Percentiles rank a stretch among this genome's conserved stretches.
Evolutionary conservation across 2,113 vertebrate species (phyloP).

Genomic region (Poecile atricapillus): DNA sequence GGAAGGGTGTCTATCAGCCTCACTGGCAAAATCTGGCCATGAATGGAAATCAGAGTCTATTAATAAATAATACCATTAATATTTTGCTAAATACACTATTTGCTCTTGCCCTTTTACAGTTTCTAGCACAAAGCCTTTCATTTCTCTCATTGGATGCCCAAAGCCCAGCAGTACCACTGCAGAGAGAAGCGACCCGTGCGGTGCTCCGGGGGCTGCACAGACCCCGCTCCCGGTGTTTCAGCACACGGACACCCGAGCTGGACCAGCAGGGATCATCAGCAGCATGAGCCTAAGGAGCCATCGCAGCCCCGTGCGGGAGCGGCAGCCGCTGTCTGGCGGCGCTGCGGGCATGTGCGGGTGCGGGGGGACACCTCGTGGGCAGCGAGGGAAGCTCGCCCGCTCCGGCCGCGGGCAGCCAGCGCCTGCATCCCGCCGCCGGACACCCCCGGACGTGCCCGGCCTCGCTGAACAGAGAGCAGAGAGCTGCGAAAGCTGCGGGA

Average conservation of each 20-base stretch:
- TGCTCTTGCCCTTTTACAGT: neutral
- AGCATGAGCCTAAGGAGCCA: rapidly evolving
- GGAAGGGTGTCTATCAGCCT: neutral
- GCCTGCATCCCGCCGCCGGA: too few species aligned
- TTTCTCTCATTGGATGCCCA: neutral
- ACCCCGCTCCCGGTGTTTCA: rapidly evolving
- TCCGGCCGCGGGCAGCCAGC: neutral
- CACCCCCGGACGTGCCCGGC: rapidly evolving
- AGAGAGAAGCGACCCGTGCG: neutral
- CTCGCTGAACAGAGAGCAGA: neutral
- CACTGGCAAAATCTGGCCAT: rapidly evolving
- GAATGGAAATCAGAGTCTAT: neutral
- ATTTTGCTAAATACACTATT: neutral
- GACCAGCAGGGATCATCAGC: rapidly evolving
- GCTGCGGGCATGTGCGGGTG: neutral
- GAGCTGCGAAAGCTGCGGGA: rapidly evolving
- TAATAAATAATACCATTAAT: neutral
- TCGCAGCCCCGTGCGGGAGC: rapidly evolving
- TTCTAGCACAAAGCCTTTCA: neutral
- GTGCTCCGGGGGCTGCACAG: rapidly evolving
- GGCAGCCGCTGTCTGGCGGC: neutral
- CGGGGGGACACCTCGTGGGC: slow-evolving; percentile 61
- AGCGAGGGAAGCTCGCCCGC: neutral
- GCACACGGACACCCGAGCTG: neutral
- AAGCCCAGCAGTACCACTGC: neutral